A percentile compares a stretch with the other conserved stretches of the same genome.
Conservation (phyloP, 2,888 invertebrate species). For the Pyrrhosoma nymphula region DNA sequence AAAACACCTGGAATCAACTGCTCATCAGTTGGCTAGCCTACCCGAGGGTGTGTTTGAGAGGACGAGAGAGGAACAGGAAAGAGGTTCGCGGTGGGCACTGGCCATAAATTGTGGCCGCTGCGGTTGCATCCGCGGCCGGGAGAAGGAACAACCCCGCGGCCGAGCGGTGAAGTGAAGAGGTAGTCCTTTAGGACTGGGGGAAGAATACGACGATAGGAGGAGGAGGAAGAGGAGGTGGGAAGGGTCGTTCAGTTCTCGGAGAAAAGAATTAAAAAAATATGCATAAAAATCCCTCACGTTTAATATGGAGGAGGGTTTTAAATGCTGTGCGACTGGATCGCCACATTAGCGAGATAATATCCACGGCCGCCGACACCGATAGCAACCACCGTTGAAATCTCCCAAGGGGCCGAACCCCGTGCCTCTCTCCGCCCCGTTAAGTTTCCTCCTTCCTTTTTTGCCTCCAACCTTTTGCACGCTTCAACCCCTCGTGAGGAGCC, state of each 20-base stretch:
- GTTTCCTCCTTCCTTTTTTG: neutral
- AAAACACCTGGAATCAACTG: too few relatives aligned
- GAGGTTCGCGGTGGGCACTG: neutral
- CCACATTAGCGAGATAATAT: constrained; percentile 40
- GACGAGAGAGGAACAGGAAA: neutral
- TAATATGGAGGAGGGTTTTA: constrained; percentile 27
- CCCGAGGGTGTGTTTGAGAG: neutral
- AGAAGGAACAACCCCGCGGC: neutral
- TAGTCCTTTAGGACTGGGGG: neutral
- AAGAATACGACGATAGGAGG: neutral
- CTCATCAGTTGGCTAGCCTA: too few relatives aligned
- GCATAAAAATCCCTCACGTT: neutral
- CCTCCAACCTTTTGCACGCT: neutral
- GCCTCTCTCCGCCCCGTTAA: neutral
- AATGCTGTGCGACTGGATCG: neutral
- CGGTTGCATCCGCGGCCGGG: neutral
- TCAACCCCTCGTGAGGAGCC: neutral
- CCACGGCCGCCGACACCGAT: neutral
- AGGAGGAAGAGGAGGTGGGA: neutral
- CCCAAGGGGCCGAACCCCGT: neutral
- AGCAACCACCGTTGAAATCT: neutral
- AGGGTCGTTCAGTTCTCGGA: neutral
- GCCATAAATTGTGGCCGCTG: constrained; percentile 1
- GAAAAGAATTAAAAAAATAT: neutral
- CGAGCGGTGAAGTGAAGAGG: neutral